Base-by-base conservation (phyloP, 2,113 vertebrate genomes). In the Colaptes auratus region DNA sequence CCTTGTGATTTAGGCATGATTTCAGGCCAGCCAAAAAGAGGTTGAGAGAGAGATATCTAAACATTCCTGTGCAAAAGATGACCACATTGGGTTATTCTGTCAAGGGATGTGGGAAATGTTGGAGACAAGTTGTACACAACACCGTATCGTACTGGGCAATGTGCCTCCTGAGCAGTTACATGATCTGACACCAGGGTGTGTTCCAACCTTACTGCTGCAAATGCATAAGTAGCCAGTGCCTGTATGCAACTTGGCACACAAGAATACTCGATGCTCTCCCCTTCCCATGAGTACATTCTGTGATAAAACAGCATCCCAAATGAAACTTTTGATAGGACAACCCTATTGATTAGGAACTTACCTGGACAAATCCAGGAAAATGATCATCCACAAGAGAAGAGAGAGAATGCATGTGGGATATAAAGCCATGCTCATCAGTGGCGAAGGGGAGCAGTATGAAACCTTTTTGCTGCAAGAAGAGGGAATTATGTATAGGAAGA, bases 101-200 rank as follows among this genome's bases (percentile, higher is more conserved):
- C 58, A 81, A 56, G 15, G 75, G 71, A 89, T 91, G 78, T 91
- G 87, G 89, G 90, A 94, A 95, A 60, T 10, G 10, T 44, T 56
- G 44, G 23, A 65, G 44, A 83, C 52, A 56, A 74, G 42, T 60
- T 91, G 82, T 63, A 71, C 19, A 8, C 23, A 35, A 55, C 3
- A 10, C 9, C 21, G 12, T 24, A 0, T 5, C 7, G 13, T 67
- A 58, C 27, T 0, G 0, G 23, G 35, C 59, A 50, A 16, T 24
- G 10, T 25, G 63, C 35, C 35, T 88, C 15, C 55, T 83, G 85
- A 56, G 30, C 31, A 44, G 8, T 59, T 72, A 79, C 24, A 5
- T 36, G 20, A 56, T 56, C 46, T 31, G 56, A 86, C 46, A 71
- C 15, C 19, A 59, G 33, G 16, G 16, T 33, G 28, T 53, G 7